Base-by-base conservation (phyloP, 2,797 vertebrate species). In the Manis pentadactyla region DNA sequence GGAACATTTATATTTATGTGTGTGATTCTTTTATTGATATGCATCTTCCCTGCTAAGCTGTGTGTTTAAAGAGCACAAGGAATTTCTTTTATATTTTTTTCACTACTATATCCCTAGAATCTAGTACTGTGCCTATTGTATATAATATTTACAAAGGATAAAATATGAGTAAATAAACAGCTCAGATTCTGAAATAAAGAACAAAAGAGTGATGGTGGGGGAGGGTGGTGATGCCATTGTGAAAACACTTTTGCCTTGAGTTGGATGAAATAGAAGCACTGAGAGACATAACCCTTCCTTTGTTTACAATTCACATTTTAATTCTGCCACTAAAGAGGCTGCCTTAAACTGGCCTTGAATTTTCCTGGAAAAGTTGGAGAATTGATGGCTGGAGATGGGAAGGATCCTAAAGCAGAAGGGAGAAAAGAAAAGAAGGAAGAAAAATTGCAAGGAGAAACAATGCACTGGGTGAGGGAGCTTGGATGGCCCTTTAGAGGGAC, bases 61-160 rank as follows among this genome's bases (percentile, higher is more conserved):
- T 53, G 37, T 49, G 14, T 5, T 23, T 84, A 63, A 74, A 49
- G 27, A 39, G 0, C 57, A 42, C 59, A 63, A 75, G 17, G 19
- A 31, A 71, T 86, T 94, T 89, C 8, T 81, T 61, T 74, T 86
- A 82, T 7, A 42, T 75, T 94, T 92, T 64, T 46, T 18, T 89
- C 8, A 82, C 11, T 39, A 37, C 2, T 21, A 0, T 85, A 79
- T 59, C 5, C 23, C 34, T 57, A 75, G 25, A 75, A 69, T 42
- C 68, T 51, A 69, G 19, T 13, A 92, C 5, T 55, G 3, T n/a
- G 21, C 4, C 61, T 78, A n/a, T n/a, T 21, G 57, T 73, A 21
- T 49, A 18, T 25, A 95, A 63, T 90, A 69, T 0, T 0, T 63
- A 69, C 14, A 75, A 89, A 88, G 9, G 27, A 59, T 73, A 66